phyloP scores from a whole-genome alignment of 1,140 invertebrate species.

The Rhizoglyphus robini region DNA sequence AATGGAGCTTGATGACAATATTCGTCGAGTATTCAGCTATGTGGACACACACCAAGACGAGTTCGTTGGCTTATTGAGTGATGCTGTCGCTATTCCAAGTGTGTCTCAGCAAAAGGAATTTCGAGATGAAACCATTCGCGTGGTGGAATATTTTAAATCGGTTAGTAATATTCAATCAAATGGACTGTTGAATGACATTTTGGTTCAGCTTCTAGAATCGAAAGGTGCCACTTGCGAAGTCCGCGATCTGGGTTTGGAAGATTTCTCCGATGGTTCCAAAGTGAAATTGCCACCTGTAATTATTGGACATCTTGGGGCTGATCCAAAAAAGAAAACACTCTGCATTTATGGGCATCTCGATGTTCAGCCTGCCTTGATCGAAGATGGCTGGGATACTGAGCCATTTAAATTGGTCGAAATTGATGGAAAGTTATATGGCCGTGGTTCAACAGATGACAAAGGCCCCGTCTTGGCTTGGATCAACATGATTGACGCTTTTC shows the following conservation, averaged over 20 bases:
- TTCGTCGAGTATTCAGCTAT: conserved; percentile 31
- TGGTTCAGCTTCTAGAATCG: conserved; percentile 46
- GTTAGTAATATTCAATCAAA: background rate
- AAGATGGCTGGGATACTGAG: conserved; percentile 90
- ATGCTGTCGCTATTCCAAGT: conserved; percentile 81
- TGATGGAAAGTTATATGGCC: conserved; percentile 78
- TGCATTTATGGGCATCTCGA: conserved; percentile 94
- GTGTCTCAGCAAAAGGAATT: conserved; percentile 73
- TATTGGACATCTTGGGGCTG: conserved; percentile 63
- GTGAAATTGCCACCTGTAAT: conserved; percentile 74
- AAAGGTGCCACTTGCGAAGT: conserved; percentile 61
- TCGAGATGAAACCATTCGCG: conserved; percentile 51
- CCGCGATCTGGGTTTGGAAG: conserved; percentile 59
- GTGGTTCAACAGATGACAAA: conserved; percentile 90
- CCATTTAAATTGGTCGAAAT: conserved; percentile 78
- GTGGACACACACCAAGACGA: conserved; percentile 58
- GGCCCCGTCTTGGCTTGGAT: conserved; percentile 69
- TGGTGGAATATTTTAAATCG: conserved; percentile 53
- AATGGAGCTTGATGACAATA: background rate
- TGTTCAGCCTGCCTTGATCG: conserved; percentile 79
- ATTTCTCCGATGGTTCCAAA: conserved; percentile 51
- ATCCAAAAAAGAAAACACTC: conserved; percentile 64
- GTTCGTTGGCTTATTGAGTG: conserved; percentile 61
- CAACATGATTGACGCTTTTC: conserved; percentile 76
- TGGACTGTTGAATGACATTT: background rate